Percentiles rank a stretch among this genome's conserved stretches.
Evolutionary conservation across 2,797 vertebrate species (phyloP).

Genomic region (Sparus aurata): DNA sequence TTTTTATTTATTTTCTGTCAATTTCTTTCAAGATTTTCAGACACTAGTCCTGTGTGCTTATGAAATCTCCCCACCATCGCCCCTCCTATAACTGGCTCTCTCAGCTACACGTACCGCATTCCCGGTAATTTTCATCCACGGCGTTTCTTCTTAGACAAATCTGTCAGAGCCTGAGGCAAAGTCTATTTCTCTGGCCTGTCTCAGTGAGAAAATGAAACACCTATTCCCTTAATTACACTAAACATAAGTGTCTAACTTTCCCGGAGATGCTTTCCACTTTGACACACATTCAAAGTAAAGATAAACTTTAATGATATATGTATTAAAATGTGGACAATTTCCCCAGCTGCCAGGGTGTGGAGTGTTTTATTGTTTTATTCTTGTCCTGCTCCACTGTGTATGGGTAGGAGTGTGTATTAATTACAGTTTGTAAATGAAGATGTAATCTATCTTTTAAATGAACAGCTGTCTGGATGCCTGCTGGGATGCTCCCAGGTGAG

Average conservation of each 20-base stretch:
- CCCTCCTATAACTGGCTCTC: background rate
- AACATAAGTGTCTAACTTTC: slow-evolving; percentile 49
- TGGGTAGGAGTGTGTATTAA: slow-evolving; percentile 60
- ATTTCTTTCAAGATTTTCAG: slow-evolving; percentile 41
- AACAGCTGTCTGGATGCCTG: slow-evolving; percentile 65
- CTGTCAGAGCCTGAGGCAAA: slow-evolving; percentile 54
- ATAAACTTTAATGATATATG: slow-evolving; percentile 14
- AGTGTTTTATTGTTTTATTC: slow-evolving; percentile 22
- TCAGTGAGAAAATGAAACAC: slow-evolving; percentile 40
- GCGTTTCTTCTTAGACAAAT: slow-evolving; percentile 45
- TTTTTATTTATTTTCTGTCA: slow-evolving; percentile 20
- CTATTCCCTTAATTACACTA: slow-evolving; percentile 49
- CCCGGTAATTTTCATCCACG: slow-evolving; percentile 43
- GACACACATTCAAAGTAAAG: slow-evolving; percentile 39
- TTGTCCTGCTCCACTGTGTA: slow-evolving; percentile 9
- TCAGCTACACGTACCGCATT: slow-evolving; percentile 32
- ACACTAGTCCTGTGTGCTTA: slow-evolving; percentile 36
- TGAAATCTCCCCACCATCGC: background rate
- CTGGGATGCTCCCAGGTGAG: slow-evolving; percentile 61
- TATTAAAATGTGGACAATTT: slow-evolving; percentile 36
- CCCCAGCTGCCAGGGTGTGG: slow-evolving; percentile 12
- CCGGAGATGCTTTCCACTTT: slow-evolving; percentile 35
- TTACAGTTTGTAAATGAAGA: slow-evolving; percentile 73
- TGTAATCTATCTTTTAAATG: slow-evolving; percentile 73
- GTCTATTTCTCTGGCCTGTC: slow-evolving; percentile 25